Evolutionary conservation across 2,113 vertebrate genomes (phyloP), one percentile per base, ranked within the genome.

Genomic region (Alaudala cheleensis): DNA sequence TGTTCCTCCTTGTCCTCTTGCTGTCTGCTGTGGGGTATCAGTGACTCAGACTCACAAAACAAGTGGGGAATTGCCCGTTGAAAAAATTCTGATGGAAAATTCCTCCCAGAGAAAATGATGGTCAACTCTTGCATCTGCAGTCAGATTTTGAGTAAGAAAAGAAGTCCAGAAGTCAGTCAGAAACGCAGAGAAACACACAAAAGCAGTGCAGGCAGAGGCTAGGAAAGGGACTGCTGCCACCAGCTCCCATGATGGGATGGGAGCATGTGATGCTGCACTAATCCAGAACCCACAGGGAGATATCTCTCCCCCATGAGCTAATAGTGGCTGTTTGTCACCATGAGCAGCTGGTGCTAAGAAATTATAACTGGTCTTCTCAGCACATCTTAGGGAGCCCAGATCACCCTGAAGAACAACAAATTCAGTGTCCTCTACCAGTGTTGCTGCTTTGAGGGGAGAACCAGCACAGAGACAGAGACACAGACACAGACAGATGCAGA

Each of bases 211-310:
- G 24, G 20, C 44, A 70, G 26, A 39, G 49, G 8, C 24, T 50
- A 18, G 18, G 64, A 70, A 44, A 15, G 20, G 3, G 2, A 5
- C 33, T 53, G 26, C 39, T 58, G 29, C 21, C 33, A 37, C 14
- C 16, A 76, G 26, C 24, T 51, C 4, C 28, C 0, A 0, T 11
- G 20, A 10, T 28, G 33, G 28, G 23, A 62, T 2, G 2, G 42
- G 31, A 66, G 3, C 18, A 31, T 25, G 26, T 34, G 34, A 14
- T 28, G 12, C 8, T 50, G 42, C 20, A 22, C 28, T 44, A 23
- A 61, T 33, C 29, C 72, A 70, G 65, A 34, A 15, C 5, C 7
- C 31, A 51, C 8, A 14, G 17, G 28, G 19, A 82, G 24, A 33
- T 29, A 33, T 29, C 11, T 73, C 26, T 54, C 15, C 9, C 7